Evolutionary conservation across 1,140 invertebrate species (phyloP).

Genomic region (Drosophila busckii): DNA sequence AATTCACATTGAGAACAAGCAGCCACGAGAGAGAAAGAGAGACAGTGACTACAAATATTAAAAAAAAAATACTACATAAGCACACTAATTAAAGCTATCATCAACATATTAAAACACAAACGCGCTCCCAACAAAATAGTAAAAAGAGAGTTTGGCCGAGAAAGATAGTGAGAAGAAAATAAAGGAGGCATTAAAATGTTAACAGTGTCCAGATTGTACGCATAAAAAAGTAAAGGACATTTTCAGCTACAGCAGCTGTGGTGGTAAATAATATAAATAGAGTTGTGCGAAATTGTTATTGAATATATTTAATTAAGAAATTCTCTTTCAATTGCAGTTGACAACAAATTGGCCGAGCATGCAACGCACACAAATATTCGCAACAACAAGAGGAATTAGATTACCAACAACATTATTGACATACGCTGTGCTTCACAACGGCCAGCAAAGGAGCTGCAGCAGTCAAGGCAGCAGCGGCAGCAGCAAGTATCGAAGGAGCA

Average conservation of each 20-base stretch:
- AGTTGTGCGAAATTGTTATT: not conserved
- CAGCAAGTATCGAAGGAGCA: too few relatives aligned
- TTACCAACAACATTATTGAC: too few relatives aligned
- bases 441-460: too few relatives aligned
- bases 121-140: too few relatives aligned
- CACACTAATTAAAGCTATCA: not conserved
- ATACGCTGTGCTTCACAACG: too few relatives aligned
- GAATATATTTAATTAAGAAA: not conserved
- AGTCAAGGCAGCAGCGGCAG: too few relatives aligned
- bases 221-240: not conserved
- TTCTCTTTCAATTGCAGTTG: constrained; percentile 5
- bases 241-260: constrained; percentile 1
- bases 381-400: too few relatives aligned
- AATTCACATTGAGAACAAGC: too few relatives aligned
- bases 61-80: not conserved
- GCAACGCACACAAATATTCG: constrained; percentile 40
- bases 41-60: constrained; percentile 8
- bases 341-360: constrained; percentile 39
- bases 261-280: constrained; percentile 18
- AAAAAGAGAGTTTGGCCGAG: too few relatives aligned
- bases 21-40: not conserved
- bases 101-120: not conserved
- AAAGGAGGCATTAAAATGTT: constrained; percentile 24
- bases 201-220: constrained; percentile 5
- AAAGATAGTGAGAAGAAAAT: too few relatives aligned